A percentile compares a stretch with the other conserved stretches of the same genome.
Evolutionary conservation across 92 coral and sea anemone species (phyloP).

Genomic region (Zoanthus gigantus): DNA sequence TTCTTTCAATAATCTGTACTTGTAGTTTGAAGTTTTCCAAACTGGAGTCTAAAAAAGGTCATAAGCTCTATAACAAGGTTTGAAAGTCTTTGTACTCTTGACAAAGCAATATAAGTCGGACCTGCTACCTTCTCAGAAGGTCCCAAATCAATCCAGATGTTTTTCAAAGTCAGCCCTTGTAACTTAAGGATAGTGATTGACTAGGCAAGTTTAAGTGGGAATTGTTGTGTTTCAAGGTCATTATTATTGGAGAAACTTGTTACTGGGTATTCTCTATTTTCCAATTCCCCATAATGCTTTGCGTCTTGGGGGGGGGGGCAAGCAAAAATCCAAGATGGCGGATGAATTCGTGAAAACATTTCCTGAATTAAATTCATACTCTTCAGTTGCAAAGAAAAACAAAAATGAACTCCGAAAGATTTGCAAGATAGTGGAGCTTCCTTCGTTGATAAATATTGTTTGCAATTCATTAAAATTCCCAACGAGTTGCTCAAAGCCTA

Average conservation of each 20-base stretch:
- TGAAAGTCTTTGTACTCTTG: slow-evolving; percentile 44
- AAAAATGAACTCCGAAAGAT: not conserved
- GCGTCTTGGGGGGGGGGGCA: not conserved
- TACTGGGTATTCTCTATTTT: not conserved
- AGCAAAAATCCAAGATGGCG: not conserved
- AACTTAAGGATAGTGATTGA: slow-evolving; percentile 63
- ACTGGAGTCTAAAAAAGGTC: slow-evolving; percentile 44
- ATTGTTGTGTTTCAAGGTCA: slow-evolving; percentile 40
- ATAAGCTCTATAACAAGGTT: slow-evolving; percentile 59
- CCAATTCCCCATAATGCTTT: not conserved
- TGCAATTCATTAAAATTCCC: slow-evolving; percentile 47
- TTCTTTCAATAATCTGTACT: slow-evolving; percentile 58
- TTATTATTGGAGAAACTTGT: slow-evolving; percentile 41
- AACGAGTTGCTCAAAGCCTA: slow-evolving; percentile 43
- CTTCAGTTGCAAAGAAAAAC: not conserved
- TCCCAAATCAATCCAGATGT: slow-evolving; percentile 54
- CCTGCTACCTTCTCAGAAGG: slow-evolving; percentile 62
- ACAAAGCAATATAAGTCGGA: slow-evolving; percentile 60
- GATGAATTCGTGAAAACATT: not conserved
- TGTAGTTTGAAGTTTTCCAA: slow-evolving; percentile 56
- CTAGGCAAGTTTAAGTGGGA: slow-evolving; percentile 60
- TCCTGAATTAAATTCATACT: not conserved
- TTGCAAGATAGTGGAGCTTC: not conserved
- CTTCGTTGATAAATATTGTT: slow-evolving; percentile 34
- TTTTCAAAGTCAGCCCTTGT: slow-evolving; percentile 57